These are phyloP conservation scores for Mormyrus hasselquistii DNA, from an alignment of 2,797 vertebrate species.

Conservation along the genomic window DNA sequence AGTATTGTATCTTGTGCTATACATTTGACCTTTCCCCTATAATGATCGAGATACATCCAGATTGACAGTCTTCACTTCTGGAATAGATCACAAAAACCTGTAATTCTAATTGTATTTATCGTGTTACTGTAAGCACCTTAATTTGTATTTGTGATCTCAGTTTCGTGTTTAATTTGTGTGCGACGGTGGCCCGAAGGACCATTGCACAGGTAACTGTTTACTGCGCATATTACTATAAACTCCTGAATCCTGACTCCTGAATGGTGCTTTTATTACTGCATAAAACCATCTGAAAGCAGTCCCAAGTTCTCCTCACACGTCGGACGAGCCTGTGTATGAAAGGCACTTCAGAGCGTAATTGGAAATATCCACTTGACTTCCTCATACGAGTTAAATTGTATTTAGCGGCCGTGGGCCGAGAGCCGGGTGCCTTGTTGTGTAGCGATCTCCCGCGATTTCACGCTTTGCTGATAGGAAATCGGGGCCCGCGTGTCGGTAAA, in stretches of 20 bases:
- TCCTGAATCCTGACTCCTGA: background rate
- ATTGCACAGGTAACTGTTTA: background rate
- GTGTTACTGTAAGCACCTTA: background rate
- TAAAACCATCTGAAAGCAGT: background rate
- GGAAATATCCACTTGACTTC: slow-evolving; percentile 56
- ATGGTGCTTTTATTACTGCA: background rate
- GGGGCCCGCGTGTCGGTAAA: slow-evolving; percentile 81
- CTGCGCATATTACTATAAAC: background rate
- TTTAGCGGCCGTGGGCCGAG: slow-evolving; percentile 70
- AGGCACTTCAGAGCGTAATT: slow-evolving; percentile 40
- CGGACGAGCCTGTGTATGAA: background rate
- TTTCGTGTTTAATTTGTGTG: background rate
- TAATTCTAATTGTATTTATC: background rate
- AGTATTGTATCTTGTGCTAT: background rate
- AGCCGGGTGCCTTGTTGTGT: slow-evolving; percentile 81
- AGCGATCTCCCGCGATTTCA: slow-evolving; percentile 91
- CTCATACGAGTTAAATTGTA: slow-evolving; percentile 73
- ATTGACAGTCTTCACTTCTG: background rate
- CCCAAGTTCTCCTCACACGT: background rate
- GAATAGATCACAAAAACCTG: background rate
- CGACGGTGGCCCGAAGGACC: background rate
- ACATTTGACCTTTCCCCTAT: background rate
- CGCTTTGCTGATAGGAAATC: slow-evolving; percentile 97
- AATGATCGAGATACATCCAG: background rate
- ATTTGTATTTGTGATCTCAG: background rate